phyloP scores from a whole-genome alignment of 1,140 invertebrate species.

The Euwallacea fornicatus region DNA sequence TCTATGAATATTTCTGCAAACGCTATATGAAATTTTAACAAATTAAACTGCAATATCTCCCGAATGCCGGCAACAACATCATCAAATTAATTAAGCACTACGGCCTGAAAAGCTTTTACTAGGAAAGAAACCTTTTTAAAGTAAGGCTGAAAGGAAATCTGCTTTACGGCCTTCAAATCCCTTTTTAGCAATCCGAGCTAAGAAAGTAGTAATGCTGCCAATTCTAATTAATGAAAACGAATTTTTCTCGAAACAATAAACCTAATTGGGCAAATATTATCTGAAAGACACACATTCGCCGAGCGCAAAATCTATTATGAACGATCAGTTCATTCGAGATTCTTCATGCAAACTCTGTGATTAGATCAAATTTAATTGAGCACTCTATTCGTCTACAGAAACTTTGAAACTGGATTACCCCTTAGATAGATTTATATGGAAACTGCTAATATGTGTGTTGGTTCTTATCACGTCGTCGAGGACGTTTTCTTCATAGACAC shows the following conservation, averaged over 20 bases:
- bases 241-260: too few relatives aligned
- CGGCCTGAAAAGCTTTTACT: not conserved
- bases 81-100: constrained; percentile 1
- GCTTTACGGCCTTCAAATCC: not conserved
- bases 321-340: not conserved
- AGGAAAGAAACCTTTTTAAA: not conserved
- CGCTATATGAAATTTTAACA: not conserved
- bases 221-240: not conserved
- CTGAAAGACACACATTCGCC: too few relatives aligned
- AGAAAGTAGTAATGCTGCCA: not conserved
- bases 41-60: too few relatives aligned
- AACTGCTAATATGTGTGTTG: not conserved
- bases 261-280: too few relatives aligned
- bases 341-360: constrained; percentile 5
- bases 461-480: not conserved
- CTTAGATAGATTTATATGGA: too few relatives aligned
- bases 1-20: not conserved
- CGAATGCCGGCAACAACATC: not conserved
- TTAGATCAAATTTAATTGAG: constrained; percentile 3
- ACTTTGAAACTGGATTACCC: not conserved
- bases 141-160: not conserved
- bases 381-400: not conserved
- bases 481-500: not conserved
- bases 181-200: not conserved
- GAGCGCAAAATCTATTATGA: not conserved